Base-by-base conservation (phyloP, 2,888 invertebrate genomes). In the Portevinia maculata region DNA sequence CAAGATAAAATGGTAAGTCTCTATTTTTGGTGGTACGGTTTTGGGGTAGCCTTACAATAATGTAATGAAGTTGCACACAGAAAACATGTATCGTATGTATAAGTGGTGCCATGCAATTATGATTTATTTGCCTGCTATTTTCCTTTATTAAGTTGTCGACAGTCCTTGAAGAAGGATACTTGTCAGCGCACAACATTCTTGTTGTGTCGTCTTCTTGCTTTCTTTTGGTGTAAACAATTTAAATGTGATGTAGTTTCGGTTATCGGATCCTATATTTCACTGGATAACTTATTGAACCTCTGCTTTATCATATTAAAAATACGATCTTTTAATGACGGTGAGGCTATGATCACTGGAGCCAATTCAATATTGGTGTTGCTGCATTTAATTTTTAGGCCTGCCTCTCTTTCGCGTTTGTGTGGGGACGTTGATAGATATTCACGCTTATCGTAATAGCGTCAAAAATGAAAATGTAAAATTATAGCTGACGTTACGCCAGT, bases 1-100 rank as follows among this genome's bases (percentile, higher is more conserved):
- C 94, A 95, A 85, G 94, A 95, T 89, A 93, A 97, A 92, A 95
- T 99, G 95, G 98, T 98, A 91, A 92, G 89, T 87, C 30, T 39
- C 24, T 13, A n/a, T 15, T 11, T 13, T 44, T 28, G n/a, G 8
- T n/a, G 32, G n/a, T n/a, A n/a, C n/a, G n/a, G n/a, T n/a, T n/a
- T n/a, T n/a, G n/a, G n/a, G n/a, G n/a, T n/a, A n/a, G n/a, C n/a
- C n/a, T n/a, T n/a, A n/a, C n/a, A n/a, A n/a, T n/a, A n/a, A n/a
- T n/a, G n/a, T n/a, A n/a, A n/a, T n/a, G n/a, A n/a, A 50, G 50
- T 50, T 50, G 50, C 15, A 28, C 15, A 28, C 28, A 28, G 17
- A 4, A 9, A 44, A 17, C 41, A 11, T 17, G 3, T 17, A 17
- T 41, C 19, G 24, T 21, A 9, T 32, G n/a, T 13, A 9, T 13